Base-by-base conservation (phyloP, 2,888 invertebrate genomes). In the Busseola fusca region DNA sequence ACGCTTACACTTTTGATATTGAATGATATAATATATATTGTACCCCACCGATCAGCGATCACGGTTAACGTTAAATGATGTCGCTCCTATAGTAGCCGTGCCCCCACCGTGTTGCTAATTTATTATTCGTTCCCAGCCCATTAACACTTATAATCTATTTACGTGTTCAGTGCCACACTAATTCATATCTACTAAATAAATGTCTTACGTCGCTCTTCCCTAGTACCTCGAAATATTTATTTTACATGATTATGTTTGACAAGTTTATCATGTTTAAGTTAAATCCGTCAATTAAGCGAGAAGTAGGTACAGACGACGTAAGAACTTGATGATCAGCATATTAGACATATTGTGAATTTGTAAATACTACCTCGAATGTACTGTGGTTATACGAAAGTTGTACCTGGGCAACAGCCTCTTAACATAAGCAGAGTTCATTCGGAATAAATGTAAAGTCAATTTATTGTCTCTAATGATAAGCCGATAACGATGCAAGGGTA, bases 81-180 rank as follows among this genome's bases (percentile, higher is more conserved):
- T 82, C 74, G 65, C 40, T 75, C 25, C 59, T 72, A 50, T 65
- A 73, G 64, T 37, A 66, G 68, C 70, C 86, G 79, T 78, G 85
- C 81, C 83, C 65, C 87, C 86, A 80, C 87, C 81, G 82, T 80
- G 73, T 82, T 84, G 89, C 86, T 90, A 90, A 91, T 89, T 83
- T 85, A 65, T 73, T 59, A 84, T 84, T 92, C 92, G 91, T 89
- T 91, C 77, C 87, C 76, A 78, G 45, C 82, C 84, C 69, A 91
- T 93, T 93, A 92, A 81, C 91, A 91, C 90, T 79, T 86, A 65
- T 81, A 84, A 87, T 78, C 73, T 76, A 60, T 88, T 87, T 76
- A 72, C 72, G 50, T 78, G 57, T 72, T 73, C 62, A 77, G 70
- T 74, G 73, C 21, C 73, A 84, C 73, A 84, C 76, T 80, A 81